Evolutionary conservation across 2,797 vertebrate species (phyloP).

Genomic region (Neostethus bicornis): DNA sequence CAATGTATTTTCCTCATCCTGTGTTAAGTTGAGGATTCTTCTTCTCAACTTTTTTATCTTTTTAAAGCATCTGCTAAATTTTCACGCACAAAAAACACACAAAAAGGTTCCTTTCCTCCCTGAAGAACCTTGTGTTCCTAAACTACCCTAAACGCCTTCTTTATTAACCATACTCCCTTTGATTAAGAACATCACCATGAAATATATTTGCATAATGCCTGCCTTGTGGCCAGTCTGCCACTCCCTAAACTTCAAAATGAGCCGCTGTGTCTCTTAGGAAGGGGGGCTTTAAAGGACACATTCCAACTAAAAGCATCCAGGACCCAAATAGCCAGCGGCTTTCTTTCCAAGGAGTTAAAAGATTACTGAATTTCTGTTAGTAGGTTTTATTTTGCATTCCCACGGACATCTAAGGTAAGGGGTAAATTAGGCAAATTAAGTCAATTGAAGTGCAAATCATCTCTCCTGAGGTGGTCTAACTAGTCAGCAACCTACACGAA

Average conservation of each 20-base stretch:
- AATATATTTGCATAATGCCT: neutral
- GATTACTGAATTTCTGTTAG: neutral
- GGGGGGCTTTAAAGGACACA: neutral
- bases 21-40: neutral
- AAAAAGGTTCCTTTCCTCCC: neutral
- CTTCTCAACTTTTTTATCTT: neutral
- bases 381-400: neutral
- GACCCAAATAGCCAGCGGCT: neutral
- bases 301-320: neutral
- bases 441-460: neutral
- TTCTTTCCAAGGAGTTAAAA: conserved; percentile 1
- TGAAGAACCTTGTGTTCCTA: neutral
- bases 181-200: neutral
- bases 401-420: neutral
- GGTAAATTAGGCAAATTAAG: neutral
- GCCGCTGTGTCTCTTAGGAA: neutral
- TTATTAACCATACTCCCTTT: neutral
- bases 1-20: neutral
- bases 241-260: conserved; percentile 1
- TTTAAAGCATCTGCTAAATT: neutral
- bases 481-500: neutral
- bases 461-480: neutral
- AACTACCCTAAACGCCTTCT: neutral
- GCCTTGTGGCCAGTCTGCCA: neutral
- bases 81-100: neutral